These are phyloP conservation scores for Syrista parreyssii DNA, from an alignment of 2,888 invertebrate species.

Conservation along the genomic window DNA sequence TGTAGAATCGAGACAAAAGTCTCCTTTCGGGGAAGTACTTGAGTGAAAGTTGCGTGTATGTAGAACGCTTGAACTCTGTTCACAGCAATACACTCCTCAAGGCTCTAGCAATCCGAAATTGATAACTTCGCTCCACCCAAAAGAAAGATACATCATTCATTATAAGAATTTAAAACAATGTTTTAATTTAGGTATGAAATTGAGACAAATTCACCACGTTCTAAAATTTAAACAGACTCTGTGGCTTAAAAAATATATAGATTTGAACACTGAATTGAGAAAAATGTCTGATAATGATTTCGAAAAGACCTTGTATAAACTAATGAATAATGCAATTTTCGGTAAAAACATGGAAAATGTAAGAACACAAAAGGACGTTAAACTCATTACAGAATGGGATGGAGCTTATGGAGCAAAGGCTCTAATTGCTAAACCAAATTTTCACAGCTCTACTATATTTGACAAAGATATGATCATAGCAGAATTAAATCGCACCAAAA, in stretches of 20 bases:
- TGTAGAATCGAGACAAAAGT: no score
- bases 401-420: slow-evolving; percentile 5
- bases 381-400: slow-evolving; percentile 2
- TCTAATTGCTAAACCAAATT: slow-evolving; percentile 6
- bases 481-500: slow-evolving; percentile 1
- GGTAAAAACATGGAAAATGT: slow-evolving; percentile 15
- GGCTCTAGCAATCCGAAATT: neutral
- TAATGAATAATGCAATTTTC: slow-evolving; percentile 13
- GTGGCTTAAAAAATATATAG: no score
- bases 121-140: neutral
- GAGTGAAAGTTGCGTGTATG: no score
- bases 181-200: neutral
- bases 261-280: no score
- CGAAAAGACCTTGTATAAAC: no score
- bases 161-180: neutral
- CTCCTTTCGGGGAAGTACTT: no score
- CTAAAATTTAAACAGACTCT: no score
- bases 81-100: no score
- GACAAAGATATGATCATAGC: slow-evolving; percentile 8
- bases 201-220: neutral
- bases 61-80: no score
- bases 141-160: neutral
- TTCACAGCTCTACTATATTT: slow-evolving; percentile 12
- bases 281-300: no score
- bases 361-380: slow-evolving; percentile 11